Base-by-base conservation (phyloP, 2,888 invertebrate species). In the Erynnis tages region DNA sequence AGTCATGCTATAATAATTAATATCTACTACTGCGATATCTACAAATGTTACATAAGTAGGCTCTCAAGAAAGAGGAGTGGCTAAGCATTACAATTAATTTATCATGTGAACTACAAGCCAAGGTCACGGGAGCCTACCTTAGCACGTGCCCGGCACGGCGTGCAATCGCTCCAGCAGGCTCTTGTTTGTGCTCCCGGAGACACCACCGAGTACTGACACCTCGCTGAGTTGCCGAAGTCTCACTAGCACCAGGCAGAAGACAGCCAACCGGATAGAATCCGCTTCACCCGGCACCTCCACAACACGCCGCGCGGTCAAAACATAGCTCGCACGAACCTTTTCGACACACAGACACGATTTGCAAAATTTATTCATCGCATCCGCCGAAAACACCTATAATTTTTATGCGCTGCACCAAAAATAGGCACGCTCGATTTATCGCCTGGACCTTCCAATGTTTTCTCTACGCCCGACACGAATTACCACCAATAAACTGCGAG, bases 321-420 rank as follows among this genome's bases (percentile, higher is more conserved):
- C 87, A 88, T 86, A 77, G 76, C 81, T 79, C 74, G 80, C 86
- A 79, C 85, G 79, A 79, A 82, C 77, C 78, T 84, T 87, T 82
- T 84, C 80, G 73, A 84, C 86, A 84, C 86, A 86, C 85, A 79
- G 82, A 84, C 83, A 79, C 74, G 84, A 84, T 81, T 86, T 76
- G 85, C 86, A 86, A 86, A 87, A 85, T 89, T 80, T 89, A 89
- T 87, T 85, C 89, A 89, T 89, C 88, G 87, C 89, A 89, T 89
- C 82, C 88, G 86, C 82, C 77, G 79, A 83, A 81, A 83, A 78
- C 85, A 82, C 82, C 73, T 75, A 78, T 75, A 74, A 75, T 74
- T 79, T 82, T 85, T 82, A 85, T 76, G 73, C 79, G 75, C 76
- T 69, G 77, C 82, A 76, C 79, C 72, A 67, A 80, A 80, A 76